These are phyloP conservation scores for Taenioides sp. DNA, from an alignment of 2,797 vertebrate species.

Conservation along the genomic window DNA sequence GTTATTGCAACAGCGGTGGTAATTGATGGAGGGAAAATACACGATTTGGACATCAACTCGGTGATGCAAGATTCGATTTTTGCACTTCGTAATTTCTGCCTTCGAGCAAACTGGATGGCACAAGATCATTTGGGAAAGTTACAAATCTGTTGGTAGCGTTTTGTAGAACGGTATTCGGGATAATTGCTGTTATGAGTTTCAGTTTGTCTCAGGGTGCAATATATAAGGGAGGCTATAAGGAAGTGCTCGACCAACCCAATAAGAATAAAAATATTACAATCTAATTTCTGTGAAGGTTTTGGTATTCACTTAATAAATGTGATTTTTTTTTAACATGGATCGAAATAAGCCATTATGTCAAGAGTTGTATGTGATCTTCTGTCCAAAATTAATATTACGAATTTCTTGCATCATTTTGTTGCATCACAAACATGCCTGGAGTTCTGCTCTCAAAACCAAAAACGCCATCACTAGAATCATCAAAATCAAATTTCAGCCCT, in stretches of 20 bases:
- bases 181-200: neutral
- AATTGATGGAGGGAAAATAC: conserved; percentile 1
- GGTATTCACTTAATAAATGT: no score
- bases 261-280: no score
- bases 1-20: neutral
- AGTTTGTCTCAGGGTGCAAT: neutral
- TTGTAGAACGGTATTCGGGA: neutral
- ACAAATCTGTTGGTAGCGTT: neutral
- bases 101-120: neutral
- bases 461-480: no score
- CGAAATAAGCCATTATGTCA: neutral
- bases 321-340: neutral
- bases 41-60: neutral
- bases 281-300: no score
- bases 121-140: neutral
- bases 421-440: no score
- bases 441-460: no score
- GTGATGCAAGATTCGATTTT: neutral
- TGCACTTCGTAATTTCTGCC: neutral
- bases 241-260: no score
- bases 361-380: neutral
- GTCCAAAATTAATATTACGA: neutral
- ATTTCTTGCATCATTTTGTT: neutral
- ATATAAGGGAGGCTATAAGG: neutral
- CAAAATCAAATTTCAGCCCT: no score